Evolutionary conservation across 2,888 invertebrate genomes (phyloP).

Genomic region (Cheilosia vernalis): DNA sequence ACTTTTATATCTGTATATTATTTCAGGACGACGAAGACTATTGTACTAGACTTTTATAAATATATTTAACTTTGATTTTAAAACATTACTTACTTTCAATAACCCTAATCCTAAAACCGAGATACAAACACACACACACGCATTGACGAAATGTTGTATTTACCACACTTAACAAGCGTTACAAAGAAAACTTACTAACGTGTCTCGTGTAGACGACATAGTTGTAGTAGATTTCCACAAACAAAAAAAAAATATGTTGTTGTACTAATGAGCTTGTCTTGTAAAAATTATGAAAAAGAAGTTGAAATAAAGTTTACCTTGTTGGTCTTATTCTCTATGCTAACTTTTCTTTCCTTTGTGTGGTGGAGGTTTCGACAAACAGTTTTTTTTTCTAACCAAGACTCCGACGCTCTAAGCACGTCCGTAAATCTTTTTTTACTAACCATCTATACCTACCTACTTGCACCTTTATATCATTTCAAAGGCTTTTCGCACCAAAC

Average conservation of each 20-base stretch:
- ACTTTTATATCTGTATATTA: slow-evolving; percentile 84
- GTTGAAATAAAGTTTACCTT: slow-evolving; percentile 45
- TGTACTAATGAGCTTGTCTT: slow-evolving; percentile 50
- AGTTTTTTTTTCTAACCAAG: neutral
- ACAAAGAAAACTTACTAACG: slow-evolving; percentile 58
- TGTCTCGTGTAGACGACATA: slow-evolving; percentile 40
- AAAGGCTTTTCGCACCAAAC: slow-evolving; percentile 35
- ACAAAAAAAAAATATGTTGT: slow-evolving; percentile 10
- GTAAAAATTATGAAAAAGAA: slow-evolving; percentile 11
- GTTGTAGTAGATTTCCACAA: slow-evolving; percentile 25
- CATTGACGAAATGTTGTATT: slow-evolving; percentile 60
- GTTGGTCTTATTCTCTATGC: slow-evolving; percentile 4
- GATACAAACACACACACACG: slow-evolving; percentile 25
- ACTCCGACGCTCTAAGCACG: neutral
- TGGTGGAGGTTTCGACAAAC: slow-evolving; percentile 37
- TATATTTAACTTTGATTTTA: slow-evolving; percentile 70
- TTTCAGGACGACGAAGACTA: slow-evolving; percentile 87
- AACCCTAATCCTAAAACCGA: slow-evolving; percentile 53
- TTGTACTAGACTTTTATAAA: slow-evolving; percentile 85
- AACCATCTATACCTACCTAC: slow-evolving; percentile 15
- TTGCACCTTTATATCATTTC: slow-evolving; percentile 28
- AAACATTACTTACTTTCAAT: slow-evolving; percentile 61
- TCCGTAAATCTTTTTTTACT: slow-evolving; percentile 25
- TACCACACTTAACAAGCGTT: slow-evolving; percentile 62
- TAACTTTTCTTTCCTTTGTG: slow-evolving; percentile 18